Conservation (phyloP, 2,888 invertebrate genomes). For the Eulithis prunata region DNA sequence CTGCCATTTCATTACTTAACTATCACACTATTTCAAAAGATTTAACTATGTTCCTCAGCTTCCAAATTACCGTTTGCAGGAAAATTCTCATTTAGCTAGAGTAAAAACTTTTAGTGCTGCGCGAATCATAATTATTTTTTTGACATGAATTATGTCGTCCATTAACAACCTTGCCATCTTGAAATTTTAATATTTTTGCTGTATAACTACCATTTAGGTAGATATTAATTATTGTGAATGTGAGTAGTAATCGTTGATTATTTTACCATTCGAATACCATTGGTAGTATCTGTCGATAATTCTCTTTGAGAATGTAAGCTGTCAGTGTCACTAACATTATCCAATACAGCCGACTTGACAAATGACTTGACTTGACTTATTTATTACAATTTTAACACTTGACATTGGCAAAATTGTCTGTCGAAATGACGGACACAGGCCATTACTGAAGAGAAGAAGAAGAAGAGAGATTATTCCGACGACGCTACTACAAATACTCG, state of each 20-base stretch:
- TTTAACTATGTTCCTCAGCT: conserved; percentile 21
- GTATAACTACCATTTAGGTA: background rate
- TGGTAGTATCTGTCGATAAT: too few relatives aligned
- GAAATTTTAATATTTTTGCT: conserved; percentile 11
- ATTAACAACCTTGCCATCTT: conserved; percentile 13
- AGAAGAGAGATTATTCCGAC: too few relatives aligned
- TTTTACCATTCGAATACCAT: background rate
- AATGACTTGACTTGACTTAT: too few relatives aligned
- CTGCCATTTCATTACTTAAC: conserved; percentile 15
- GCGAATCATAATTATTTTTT: conserved; percentile 23
- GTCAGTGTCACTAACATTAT: too few relatives aligned
- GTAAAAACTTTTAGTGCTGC: conserved; percentile 23
- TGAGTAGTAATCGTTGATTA: background rate
- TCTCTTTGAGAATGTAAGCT: too few relatives aligned
- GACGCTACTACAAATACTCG: too few relatives aligned
- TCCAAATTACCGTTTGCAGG: conserved; percentile 16
- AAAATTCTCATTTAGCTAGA: conserved; percentile 26
- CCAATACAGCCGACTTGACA: too few relatives aligned
- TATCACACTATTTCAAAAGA: conserved; percentile 13
- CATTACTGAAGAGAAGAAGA: too few relatives aligned
- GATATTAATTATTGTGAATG: background rate
- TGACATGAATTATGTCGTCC: conserved; percentile 18
- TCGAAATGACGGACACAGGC: too few relatives aligned
- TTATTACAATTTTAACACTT: too few relatives aligned
- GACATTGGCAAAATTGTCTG: too few relatives aligned